These are phyloP conservation scores for Arctocebus calabarensis DNA, from an alignment of 2,797 vertebrate genomes.

Conservation along the genomic window DNA sequence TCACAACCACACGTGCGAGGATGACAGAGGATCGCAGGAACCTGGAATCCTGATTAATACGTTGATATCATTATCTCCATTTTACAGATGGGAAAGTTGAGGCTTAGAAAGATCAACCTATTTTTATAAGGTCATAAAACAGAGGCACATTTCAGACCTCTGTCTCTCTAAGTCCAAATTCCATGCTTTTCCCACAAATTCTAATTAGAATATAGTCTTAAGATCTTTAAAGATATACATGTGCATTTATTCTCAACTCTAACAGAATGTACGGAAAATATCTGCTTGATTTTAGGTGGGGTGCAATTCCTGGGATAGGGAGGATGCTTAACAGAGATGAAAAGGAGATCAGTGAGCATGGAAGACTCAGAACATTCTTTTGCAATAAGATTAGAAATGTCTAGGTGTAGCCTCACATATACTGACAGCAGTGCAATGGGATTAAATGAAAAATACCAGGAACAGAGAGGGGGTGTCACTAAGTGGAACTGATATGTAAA, in stretches of 20 bases:
- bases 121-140: neutral
- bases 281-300: neutral
- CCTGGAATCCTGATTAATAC: neutral
- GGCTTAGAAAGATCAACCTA: neutral
- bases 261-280: neutral
- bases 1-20: neutral
- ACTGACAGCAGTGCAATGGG: neutral
- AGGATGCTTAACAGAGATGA: neutral
- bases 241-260: neutral
- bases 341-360: neutral
- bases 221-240: neutral
- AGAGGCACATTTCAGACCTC: neutral
- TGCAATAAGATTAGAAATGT: neutral
- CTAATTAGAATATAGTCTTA: neutral
- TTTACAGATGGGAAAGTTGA: neutral
- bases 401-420: neutral
- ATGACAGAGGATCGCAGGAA: neutral
- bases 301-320: neutral
- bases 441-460: conserved; percentile 34
- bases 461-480: neutral
- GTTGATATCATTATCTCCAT: neutral
- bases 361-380: neutral
- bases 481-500: conserved; percentile 19
- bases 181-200: neutral
- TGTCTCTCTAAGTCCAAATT: neutral